These are phyloP conservation scores for Bubo bubo DNA, from an alignment of 2,113 vertebrate genomes.

Conservation along the genomic window DNA sequence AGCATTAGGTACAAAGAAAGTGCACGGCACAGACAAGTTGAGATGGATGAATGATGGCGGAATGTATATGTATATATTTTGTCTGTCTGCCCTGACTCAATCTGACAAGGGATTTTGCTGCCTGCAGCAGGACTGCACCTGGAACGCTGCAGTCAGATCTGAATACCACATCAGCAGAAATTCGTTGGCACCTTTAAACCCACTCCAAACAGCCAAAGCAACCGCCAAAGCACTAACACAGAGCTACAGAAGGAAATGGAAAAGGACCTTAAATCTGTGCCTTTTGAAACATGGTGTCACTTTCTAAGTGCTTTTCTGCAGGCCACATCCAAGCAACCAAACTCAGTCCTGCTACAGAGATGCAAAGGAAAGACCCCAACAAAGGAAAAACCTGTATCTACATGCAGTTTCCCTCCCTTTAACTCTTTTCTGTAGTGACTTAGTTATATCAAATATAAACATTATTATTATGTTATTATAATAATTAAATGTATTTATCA, in stretches of 20 bases:
- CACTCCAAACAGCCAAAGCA: background rate
- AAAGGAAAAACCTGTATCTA: background rate
- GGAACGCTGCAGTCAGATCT: background rate
- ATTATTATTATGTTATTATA: background rate
- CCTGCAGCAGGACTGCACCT: background rate
- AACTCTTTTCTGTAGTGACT: background rate
- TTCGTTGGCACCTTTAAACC: background rate
- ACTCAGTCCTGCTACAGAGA: background rate
- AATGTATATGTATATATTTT: rapidly evolving
- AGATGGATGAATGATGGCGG: background rate
- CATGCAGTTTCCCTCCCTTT: background rate
- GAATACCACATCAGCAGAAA: background rate
- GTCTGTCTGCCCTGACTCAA: background rate
- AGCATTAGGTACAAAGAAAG: background rate
- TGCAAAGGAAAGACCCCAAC: background rate
- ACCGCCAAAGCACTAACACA: too few relatives aligned
- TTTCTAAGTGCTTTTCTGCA: too few relatives aligned
- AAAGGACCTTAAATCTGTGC: background rate
- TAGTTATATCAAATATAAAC: background rate
- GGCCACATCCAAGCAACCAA: background rate
- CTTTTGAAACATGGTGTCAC: background rate
- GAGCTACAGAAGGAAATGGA: background rate
- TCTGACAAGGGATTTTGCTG: background rate
- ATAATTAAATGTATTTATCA: background rate
- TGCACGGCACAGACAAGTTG: background rate